Evolutionary conservation across 1,140 invertebrate genomes (phyloP).

Genomic region (Arion vulgaris): DNA sequence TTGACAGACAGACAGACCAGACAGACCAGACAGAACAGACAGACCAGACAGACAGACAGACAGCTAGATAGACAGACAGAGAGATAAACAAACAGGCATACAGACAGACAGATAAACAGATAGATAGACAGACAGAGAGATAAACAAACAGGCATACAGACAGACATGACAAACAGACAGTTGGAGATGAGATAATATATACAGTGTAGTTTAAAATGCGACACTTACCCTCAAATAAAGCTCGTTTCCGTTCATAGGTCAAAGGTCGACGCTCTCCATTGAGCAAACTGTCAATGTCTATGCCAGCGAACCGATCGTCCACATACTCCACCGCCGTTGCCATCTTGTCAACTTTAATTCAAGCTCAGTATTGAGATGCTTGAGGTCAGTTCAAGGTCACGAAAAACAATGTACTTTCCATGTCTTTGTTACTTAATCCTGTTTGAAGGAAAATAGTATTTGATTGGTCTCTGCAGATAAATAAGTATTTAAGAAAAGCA

Average conservation of each 20-base stretch:
- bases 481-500: too few relatives aligned
- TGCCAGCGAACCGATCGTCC: slow-evolving; percentile 43
- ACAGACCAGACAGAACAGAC: neutral
- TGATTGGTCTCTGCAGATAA: too few relatives aligned
- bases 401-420: too few relatives aligned
- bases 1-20: neutral
- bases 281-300: slow-evolving; percentile 51
- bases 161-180: neutral
- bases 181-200: neutral
- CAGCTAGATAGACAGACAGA: neutral
- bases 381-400: neutral
- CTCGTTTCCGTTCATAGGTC: slow-evolving; percentile 41
- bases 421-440: too few relatives aligned
- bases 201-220: neutral
- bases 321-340: slow-evolving; percentile 38
- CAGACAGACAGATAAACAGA: neutral
- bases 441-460: too few relatives aligned
- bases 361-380: neutral
- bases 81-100: neutral
- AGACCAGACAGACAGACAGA: neutral
- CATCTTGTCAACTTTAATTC: slow-evolving; percentile 33
- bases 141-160: neutral
- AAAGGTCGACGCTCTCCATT: slow-evolving; percentile 43
- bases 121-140: neutral
- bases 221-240: slow-evolving; percentile 48